Evolutionary conservation across 2,113 vertebrate species (phyloP), one percentile per base, ranked within the genome.

Genomic region (Crocuta crocuta): DNA sequence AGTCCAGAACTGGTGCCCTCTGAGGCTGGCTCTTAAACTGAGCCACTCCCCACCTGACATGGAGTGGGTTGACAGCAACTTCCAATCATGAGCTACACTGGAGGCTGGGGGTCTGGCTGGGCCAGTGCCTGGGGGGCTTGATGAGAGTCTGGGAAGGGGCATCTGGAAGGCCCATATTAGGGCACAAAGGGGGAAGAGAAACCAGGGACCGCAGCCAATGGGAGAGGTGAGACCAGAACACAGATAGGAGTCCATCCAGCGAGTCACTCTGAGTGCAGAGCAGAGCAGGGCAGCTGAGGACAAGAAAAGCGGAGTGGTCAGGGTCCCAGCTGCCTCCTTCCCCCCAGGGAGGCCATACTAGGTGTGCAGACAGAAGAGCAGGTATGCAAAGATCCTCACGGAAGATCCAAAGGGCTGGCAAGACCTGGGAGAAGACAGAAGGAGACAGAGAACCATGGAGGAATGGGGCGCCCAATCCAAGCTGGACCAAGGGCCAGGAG

Each of bases 281-380:
- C 0, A 31, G n/a, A 26, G 43, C 1, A 0, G 19, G 33, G 35
- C 8, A 10, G 8, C 31, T 5, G 15, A 11, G 7, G 33, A 31
- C 55, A 12, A 45, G 39, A 23, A 33, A 12, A 2, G 31, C 28
- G 23, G 31, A 43, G 48, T 8, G 3, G 4, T 4, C 4, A 73
- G 39, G 45, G 31, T 16, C 12, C 17, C 81, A 1, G 0, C 13
- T 21, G 21, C 63, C 73, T 43, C 19, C 48, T 4, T 10, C 21
- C 13, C n/a, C 3, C 2, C 7, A 10, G 19, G 48, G 83, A 79
- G 48, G 35, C 19, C 15, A 10, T 7, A 10, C 23, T 58, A 24
- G 58, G 39, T 11, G 5, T 74, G 24, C n/a, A 33, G 35, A 24
- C 26, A 83, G 55, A 35, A 11, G 48, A 61, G 39, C 24, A n/a